Evolutionary conservation across 1,140 invertebrate genomes (phyloP), one percentile per base, ranked within the genome.

Genomic region (Antheraea pernyi): DNA sequence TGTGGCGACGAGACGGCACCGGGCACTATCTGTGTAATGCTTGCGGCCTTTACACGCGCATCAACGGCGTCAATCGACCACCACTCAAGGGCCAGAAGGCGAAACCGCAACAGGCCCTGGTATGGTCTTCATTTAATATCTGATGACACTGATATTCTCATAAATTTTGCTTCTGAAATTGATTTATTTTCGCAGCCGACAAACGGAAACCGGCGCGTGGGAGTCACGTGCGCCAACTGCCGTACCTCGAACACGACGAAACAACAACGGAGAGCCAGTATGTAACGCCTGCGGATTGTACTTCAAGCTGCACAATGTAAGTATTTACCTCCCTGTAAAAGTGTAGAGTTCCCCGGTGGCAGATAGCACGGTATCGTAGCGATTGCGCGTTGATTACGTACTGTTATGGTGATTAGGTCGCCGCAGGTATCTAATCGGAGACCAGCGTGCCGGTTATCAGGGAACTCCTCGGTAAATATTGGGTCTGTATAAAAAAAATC

Each of bases 281-380:
- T 98, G 97, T 91, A 98, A 98, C 90, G 97, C 97, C 9, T 98
- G 97, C 83, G 97, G 97, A 18, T 95, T 98, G 10, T 98, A 98
- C 92, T 98, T 93, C 91, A 98, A 98, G 93, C 92, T 98, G 59
- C 98, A 98, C 88, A 95, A 95, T 73, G 97, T 98, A 92, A 96
- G 95, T 0, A 10, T 19, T 18, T 18, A 13, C 19, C 63, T 16
- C 59, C 18, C 7, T 16, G n/a, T 60, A 22, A 19, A 10, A 60
- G 59, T 8, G 59, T 19, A n/a, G 18, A 60, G 22, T 60, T 22
- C 46, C 19, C 37, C 3, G 64, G 64, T 18, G n/a, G 30, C 22
- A 77, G 76, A 78, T 76, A 74, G 71, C 74, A 66, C 19, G 63
- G 66, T 77, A 74, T 76, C 73, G 61, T 61, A 11, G 68, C 60